Evolutionary conservation across 1,140 invertebrate species (phyloP).

Genomic region (Drosophila murphyi): DNA sequence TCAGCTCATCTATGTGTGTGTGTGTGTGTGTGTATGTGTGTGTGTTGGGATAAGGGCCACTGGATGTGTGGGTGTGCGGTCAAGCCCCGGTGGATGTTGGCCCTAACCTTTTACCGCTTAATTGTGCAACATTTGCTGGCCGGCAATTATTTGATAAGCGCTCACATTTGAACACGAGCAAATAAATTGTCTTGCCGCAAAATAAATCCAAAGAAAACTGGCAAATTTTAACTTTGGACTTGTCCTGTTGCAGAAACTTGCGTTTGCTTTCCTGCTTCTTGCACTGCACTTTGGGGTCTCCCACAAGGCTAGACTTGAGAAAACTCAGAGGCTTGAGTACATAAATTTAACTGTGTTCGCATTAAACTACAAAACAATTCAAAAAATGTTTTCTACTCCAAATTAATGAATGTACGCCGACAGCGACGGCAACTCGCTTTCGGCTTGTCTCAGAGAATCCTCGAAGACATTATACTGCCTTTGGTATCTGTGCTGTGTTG

Average conservation of each 20-base stretch:
- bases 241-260: slow-evolving; percentile 34
- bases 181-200: slow-evolving; percentile 73
- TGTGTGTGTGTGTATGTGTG: background rate
- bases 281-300: slow-evolving; percentile 34
- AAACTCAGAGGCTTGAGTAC: slow-evolving; percentile 66
- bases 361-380: slow-evolving; percentile 66
- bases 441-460: background rate
- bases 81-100: slow-evolving; percentile 26
- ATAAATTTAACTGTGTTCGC: slow-evolving; percentile 72
- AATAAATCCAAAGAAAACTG: slow-evolving; percentile 76
- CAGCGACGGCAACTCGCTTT: background rate
- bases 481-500: background rate
- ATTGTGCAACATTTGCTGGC: slow-evolving; percentile 79
- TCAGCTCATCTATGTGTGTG: slow-evolving; percentile 1
- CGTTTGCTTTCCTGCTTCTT: slow-evolving; percentile 31
- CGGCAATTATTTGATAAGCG: slow-evolving; percentile 84
- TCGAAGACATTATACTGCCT: background rate
- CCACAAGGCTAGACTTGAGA: slow-evolving; percentile 52
- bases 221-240: slow-evolving; percentile 59
- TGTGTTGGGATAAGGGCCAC: background rate
- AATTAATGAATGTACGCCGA: slow-evolving; percentile 75
- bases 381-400: slow-evolving; percentile 60
- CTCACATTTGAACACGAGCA: slow-evolving; percentile 64
- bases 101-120: slow-evolving; percentile 69
- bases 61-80: slow-evolving; percentile 23